Evolutionary conservation across 2,797 vertebrate genomes (phyloP), one percentile per base, ranked within the genome.

Genomic region (Pseudocheirus occidentalis): DNA sequence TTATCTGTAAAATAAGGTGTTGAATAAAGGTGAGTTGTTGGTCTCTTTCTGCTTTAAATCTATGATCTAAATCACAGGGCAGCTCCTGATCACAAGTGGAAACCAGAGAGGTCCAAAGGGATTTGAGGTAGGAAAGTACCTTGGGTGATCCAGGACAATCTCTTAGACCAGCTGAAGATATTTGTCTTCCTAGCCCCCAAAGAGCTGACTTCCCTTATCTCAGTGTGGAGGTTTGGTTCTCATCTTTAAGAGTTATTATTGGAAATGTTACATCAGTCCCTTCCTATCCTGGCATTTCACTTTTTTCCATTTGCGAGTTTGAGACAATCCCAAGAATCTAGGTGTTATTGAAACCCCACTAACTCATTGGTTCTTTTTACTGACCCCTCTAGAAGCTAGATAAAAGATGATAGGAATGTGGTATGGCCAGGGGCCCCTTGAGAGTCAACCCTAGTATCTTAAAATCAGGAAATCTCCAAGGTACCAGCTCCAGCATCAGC

Each of bases 161-260:
- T 62, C 50, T 57, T n/a, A 92, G 91, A 28, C 92, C 59, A 40
- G 29, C 5, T 13, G 24, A 91, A 58, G 50, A 59, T 29, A 1
- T 52, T 28, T 5, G n/a, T 34, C 66, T 73, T 90, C 59, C 66
- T 92, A 52, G 73, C n/a, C 92, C 18, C 31, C 57, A 50, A 24
- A 0, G 59, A 94, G 27, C 46, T 27, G 3, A 6, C 0, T 0
- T 50, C 89, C 31, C 12, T 54, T 54, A 54, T 92, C 95, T 56
- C 92, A 92, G 13, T 4, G 53, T 1, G 16, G 5, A 0, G 0
- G 1, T 56, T 31, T 12, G 0, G 0, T 11, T n/a, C 90, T 95
- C 34, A 21, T 50, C 59, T 90, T 81, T 87, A 91, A 52, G 92
- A 57, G 50, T 92, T 52, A 54, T 91, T 95, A 91, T 66, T 31